phyloP scores from a whole-genome alignment of 2,797 vertebrate species.

The Lacerta bilineata region DNA sequence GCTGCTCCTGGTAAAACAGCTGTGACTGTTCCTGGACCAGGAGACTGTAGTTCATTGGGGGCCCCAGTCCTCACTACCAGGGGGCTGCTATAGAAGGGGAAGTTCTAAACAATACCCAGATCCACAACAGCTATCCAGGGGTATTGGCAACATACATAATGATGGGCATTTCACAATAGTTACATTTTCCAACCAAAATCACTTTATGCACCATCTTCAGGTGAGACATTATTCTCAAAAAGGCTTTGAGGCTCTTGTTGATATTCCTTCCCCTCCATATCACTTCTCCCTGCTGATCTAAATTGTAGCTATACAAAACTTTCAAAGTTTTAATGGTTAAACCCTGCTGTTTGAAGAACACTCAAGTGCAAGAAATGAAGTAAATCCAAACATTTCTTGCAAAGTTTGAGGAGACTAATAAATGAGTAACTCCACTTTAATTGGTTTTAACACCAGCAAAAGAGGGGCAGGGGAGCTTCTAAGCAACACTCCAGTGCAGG shows the following conservation, averaged over 20 bases:
- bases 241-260: neutral
- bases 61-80: neutral
- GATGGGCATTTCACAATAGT: neutral
- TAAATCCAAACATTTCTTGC: neutral
- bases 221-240: neutral
- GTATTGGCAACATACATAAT: neutral
- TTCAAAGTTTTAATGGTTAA: neutral
- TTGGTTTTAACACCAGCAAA: neutral
- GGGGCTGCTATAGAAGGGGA: too few relatives aligned
- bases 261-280: neutral
- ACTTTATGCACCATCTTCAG: neutral
- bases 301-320: neutral
- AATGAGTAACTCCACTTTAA: neutral
- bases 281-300: neutral
- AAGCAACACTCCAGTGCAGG: neutral
- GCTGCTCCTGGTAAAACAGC: too few relatives aligned
- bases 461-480: neutral
- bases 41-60: too few relatives aligned
- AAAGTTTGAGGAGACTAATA: neutral
- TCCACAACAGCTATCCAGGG: neutral
- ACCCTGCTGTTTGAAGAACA: neutral
- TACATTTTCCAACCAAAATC: neutral
- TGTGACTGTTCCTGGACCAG: too few relatives aligned
- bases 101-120: neutral
- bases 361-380: constrained; percentile 2